phyloP scores from a whole-genome alignment of 2,888 invertebrate genomes.

The Ochlodes sylvanus region DNA sequence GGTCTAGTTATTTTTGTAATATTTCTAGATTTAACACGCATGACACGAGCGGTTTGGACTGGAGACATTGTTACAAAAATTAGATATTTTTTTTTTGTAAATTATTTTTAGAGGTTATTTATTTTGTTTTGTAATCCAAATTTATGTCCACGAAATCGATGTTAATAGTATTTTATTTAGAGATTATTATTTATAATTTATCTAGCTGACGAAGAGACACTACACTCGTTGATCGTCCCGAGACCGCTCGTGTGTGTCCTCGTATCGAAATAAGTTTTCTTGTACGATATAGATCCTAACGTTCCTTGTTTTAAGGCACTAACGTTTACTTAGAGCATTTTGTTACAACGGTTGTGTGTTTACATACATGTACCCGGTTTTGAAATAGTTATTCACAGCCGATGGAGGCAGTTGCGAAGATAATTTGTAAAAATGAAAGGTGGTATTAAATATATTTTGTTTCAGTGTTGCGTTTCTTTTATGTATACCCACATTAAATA shows the following conservation, averaged over 20 bases:
- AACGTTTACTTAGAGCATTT: conserved; percentile 65
- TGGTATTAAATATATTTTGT: conserved; percentile 83
- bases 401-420: conserved; percentile 59
- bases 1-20: conserved; percentile 64
- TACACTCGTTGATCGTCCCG: neutral
- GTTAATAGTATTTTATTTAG: conserved; percentile 35
- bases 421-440: conserved; percentile 73
- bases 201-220: too few species aligned
- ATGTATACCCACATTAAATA: too few species aligned
- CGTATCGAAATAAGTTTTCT: conserved; percentile 57
- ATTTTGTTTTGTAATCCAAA: conserved; percentile 32
- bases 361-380: conserved; percentile 60
- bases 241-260: conserved; percentile 47
- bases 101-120: conserved; percentile 38
- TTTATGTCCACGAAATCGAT: conserved; percentile 4
- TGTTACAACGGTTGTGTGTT: conserved; percentile 73
- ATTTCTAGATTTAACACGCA: conserved; percentile 48
- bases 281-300: conserved; percentile 66
- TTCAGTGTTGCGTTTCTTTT: conserved; percentile 59
- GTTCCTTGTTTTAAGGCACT: conserved; percentile 76
- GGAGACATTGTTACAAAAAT: conserved; percentile 6
- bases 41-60: conserved; percentile 43
- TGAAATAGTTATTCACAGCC: conserved; percentile 64
- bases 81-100: conserved; percentile 9
- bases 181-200: conserved; percentile 20